Conservation (phyloP, 2,113 vertebrate genomes). For the Cyphomyrus plagiostoma region DNA sequence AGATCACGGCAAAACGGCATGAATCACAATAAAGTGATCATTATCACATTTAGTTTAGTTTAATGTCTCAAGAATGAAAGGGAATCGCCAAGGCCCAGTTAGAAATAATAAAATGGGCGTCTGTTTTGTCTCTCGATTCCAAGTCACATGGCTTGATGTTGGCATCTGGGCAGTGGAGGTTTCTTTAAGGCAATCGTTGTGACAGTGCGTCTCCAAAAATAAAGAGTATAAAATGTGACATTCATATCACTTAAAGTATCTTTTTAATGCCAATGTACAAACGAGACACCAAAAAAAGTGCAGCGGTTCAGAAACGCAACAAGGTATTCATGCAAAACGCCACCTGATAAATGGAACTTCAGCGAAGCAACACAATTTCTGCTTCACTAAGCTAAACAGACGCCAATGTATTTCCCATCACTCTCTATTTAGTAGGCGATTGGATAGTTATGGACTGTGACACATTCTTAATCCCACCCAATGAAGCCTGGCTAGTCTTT, state of each 20-base stretch:
- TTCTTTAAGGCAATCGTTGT: neutral
- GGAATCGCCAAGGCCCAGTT: neutral
- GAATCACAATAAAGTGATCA: neutral
- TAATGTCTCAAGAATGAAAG: neutral
- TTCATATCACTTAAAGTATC: neutral
- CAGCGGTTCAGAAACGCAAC: neutral
- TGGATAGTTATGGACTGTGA: neutral
- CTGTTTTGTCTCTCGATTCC: neutral
- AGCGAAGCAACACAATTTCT: neutral
- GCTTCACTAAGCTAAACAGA: neutral
- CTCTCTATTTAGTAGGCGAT: neutral
- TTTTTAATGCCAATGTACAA: neutral
- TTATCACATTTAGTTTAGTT: neutral
- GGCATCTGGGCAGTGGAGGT: neutral
- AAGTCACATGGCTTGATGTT: neutral
- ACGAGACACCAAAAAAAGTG: neutral
- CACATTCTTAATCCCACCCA: neutral
- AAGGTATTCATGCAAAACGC: neutral
- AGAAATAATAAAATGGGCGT: neutral
- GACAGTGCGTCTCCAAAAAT: neutral
- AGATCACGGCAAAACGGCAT: neutral
- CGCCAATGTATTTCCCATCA: neutral
- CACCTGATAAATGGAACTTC: neutral
- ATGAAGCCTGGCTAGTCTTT: neutral
- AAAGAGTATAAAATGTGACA: neutral